phyloP scores from a whole-genome alignment of 2,888 invertebrate genomes.

The Omphaloscelis lunosa region DNA sequence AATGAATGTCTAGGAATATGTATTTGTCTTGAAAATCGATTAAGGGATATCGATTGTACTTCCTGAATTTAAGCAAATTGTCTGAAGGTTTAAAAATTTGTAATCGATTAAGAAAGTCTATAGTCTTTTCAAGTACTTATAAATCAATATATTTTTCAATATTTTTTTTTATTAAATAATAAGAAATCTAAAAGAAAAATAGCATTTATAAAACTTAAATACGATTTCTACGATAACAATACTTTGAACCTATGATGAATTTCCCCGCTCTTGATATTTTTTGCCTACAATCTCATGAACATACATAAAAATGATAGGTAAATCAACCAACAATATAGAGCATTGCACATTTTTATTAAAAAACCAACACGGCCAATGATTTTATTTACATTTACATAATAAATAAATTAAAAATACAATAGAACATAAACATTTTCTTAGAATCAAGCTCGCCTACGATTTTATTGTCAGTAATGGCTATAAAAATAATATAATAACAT shows the following conservation, averaged over 20 bases:
- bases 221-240: constrained; percentile 25
- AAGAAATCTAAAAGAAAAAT: neutral
- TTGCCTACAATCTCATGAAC: constrained; percentile 25
- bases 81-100: neutral
- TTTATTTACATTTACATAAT: constrained; percentile 66
- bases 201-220: constrained; percentile 8
- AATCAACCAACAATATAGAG: constrained; percentile 55
- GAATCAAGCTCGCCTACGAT: constrained; percentile 65
- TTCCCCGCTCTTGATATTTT: constrained; percentile 25
- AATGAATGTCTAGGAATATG: neutral
- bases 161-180: too few relatives aligned
- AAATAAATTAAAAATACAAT: constrained; percentile 70
- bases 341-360: constrained; percentile 45
- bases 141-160: neutral
- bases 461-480: constrained; percentile 63
- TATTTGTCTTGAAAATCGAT: too few relatives aligned
- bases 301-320: constrained; percentile 51
- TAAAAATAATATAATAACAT: constrained; percentile 65
- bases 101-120: neutral
- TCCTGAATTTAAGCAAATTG: neutral
- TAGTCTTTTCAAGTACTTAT: neutral
- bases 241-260: constrained; percentile 25
- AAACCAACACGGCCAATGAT: constrained; percentile 52
- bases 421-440: constrained; percentile 63
- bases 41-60: too few relatives aligned